Conservation (phyloP, 2,113 vertebrate genomes). For the Peromyscus polionotus region DNA sequence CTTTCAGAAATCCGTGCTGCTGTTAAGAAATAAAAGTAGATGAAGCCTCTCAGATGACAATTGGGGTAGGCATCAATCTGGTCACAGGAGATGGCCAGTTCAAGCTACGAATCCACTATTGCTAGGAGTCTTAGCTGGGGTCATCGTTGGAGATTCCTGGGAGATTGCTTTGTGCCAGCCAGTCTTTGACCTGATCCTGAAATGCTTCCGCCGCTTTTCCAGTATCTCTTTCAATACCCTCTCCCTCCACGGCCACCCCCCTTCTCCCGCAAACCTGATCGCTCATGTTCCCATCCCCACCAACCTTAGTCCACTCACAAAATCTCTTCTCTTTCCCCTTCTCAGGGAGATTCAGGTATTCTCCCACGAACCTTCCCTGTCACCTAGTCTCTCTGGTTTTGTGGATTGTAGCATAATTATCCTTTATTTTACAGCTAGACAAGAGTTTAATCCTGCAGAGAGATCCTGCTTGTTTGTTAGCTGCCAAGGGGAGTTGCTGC, state of each 20-base stretch:
- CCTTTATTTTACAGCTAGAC: not conserved
- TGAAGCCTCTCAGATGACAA: not conserved
- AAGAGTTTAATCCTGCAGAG: not conserved
- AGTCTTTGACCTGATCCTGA: not conserved
- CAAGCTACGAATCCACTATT: not conserved
- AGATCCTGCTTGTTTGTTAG: not conserved
- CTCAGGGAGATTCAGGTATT: not conserved
- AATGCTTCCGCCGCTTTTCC: not conserved
- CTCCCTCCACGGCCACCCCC: no score
- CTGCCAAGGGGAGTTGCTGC: not conserved
- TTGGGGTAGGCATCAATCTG: not conserved
- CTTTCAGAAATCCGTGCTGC: not conserved
- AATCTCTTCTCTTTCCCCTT: not conserved
- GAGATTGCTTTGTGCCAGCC: not conserved
- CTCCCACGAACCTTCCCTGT: no score
- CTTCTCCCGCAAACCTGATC: not conserved
- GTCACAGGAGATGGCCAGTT: not conserved
- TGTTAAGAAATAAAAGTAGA: constrained; percentile 15
- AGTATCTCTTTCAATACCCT: not conserved
- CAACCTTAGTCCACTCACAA: not conserved
- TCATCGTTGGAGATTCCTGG: not conserved
- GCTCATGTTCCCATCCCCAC: not conserved
- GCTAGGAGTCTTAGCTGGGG: not conserved
- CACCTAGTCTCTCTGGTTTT: no score
- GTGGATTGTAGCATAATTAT: no score